Base-by-base conservation (phyloP, 2,797 vertebrate species). In the Emys orbicularis region DNA sequence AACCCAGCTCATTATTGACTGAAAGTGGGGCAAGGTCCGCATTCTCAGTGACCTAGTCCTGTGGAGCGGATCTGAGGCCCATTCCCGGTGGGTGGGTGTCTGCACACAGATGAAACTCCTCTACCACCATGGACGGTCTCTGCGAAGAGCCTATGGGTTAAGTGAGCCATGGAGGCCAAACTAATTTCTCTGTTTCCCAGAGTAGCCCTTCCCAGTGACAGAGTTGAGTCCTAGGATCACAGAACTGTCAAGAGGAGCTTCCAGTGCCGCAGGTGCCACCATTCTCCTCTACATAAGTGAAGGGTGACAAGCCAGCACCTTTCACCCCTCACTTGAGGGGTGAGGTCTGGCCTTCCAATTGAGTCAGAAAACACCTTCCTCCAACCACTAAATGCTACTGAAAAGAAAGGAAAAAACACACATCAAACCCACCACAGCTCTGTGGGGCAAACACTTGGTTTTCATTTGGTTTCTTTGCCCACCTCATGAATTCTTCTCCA, bases 251-350 rank as follows among this genome's bases (percentile, higher is more conserved):
- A 23, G 81, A n/a, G 49, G 1, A 8, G 25, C 34, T 50, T 13
- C 5, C 57, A 5, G 3, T 1, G 41, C 53, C n/a, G 31, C 10
- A 0, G 16, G 44, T 81, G 15, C 54, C 0, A 0, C 54, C n/a
- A 25, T n/a, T 49, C 7, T 53, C 91, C 61, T 77, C 27, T 18
- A 13, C 12, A 16, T 77, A 16, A 77, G 25, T 15, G 27, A 49
- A 7, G 15, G 47, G 74, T 49, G 47, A 49, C 74, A 77, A 77
- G 25, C 41, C 74, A 47, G 41, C 74, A 27, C 23, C 25, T 8
- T 76, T 76, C 72, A 76, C 74, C 25, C 44, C 25, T 47, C 41
- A 47, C 13, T 49, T 77, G 41, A 74, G 10, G 23, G 11, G 41
- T 44, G 37, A 74, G 37, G 11, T 23, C 72, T 6, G 41, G 19